phyloP scores from a whole-genome alignment of 1,140 invertebrate species.

The Lanistes nyassanus region DNA sequence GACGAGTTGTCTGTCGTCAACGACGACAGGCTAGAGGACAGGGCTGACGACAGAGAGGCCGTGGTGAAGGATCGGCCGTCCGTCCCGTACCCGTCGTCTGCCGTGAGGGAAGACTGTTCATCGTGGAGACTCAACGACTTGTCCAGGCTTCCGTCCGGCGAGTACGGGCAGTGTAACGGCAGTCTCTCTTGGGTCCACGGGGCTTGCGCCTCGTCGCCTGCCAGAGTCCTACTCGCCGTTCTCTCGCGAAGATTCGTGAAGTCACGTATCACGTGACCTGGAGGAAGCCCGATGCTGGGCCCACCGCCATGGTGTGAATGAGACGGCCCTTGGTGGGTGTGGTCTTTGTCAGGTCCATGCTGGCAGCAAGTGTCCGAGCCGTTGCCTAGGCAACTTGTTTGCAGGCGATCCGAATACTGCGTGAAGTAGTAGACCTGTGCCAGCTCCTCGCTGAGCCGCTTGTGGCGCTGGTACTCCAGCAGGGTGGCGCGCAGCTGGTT shows the following conservation, averaged over 20 bases:
- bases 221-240: neutral
- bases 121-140: neutral
- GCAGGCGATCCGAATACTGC: neutral
- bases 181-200: neutral
- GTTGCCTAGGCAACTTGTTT: neutral
- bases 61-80: conserved; percentile 17
- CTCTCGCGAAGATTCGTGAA: neutral
- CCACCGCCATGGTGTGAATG: neutral
- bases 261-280: neutral
- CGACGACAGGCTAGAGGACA: conserved; percentile 21
- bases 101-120: neutral
- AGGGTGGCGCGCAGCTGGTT: conserved; percentile 21
- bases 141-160: neutral
- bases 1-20: conserved; percentile 19
- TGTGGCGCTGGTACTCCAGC: conserved; percentile 21
- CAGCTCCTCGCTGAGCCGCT: neutral
- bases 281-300: neutral
- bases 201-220: neutral
- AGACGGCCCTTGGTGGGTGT: neutral
- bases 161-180: neutral
- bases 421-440: neutral
- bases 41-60: conserved; percentile 7
- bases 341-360: neutral
- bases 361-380: neutral
- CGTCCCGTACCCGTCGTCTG: conserved; percentile 12